Percentiles rank a stretch among this genome's conserved stretches.
These are phyloP conservation scores for Vombatus ursinus DNA, from an alignment of 2,113 vertebrate species.

Conservation along the genomic window DNA sequence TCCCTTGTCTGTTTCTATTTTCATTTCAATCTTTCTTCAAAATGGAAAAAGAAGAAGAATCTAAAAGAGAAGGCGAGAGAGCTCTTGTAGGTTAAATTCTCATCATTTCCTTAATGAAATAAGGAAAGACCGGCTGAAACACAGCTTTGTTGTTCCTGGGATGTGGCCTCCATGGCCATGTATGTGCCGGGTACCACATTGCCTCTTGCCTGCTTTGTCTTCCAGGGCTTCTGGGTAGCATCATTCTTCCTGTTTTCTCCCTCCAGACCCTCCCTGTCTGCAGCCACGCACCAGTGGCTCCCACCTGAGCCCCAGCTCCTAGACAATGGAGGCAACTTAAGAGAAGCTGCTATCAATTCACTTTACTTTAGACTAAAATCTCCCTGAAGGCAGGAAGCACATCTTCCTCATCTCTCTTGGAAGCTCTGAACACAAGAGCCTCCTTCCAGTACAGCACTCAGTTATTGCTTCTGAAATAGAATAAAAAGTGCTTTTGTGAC, in stretches of 20 bases:
- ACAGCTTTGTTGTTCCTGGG: slow-evolving; percentile 58
- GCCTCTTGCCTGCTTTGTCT: background rate
- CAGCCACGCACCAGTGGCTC: background rate
- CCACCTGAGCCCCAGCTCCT: background rate
- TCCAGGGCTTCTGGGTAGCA: background rate
- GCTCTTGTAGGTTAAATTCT: slow-evolving; percentile 75
- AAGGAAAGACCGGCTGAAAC: slow-evolving; percentile 77
- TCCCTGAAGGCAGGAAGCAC: background rate
- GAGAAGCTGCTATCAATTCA: background rate
- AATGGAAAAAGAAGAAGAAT: background rate
- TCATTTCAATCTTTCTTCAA: background rate
- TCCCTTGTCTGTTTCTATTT: slow-evolving; percentile 71
- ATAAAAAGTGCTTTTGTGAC: background rate
- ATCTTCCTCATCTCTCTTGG: background rate
- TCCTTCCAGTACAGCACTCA: background rate
- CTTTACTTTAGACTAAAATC: background rate
- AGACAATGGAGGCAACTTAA: background rate
- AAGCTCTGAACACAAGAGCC: background rate
- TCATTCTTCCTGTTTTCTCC: background rate
- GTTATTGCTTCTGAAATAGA: background rate
- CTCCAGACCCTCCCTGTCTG: background rate
- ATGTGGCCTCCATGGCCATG: background rate
- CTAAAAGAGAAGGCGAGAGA: slow-evolving; percentile 60
- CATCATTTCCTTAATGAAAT: slow-evolving; percentile 79
- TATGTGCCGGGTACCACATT: background rate